phyloP scores from a whole-genome alignment of 1,140 invertebrate species.

The Trichonephila clavipes region DNA sequence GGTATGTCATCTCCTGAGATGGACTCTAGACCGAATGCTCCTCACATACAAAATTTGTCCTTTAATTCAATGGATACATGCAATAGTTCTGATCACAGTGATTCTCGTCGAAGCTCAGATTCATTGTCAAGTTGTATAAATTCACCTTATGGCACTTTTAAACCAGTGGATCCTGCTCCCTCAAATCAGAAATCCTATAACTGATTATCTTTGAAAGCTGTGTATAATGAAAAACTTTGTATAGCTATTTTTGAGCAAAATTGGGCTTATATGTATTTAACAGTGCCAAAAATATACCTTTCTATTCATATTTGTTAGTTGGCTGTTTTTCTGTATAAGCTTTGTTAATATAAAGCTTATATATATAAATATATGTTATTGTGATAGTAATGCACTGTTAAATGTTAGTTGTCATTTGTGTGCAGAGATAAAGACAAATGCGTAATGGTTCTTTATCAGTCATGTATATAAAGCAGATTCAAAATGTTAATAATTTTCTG shows the following conservation, averaged over 20 bases:
- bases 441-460: conserved; percentile 27
- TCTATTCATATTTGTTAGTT: neutral
- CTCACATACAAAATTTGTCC: conserved; percentile 71
- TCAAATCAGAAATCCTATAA: conserved; percentile 67
- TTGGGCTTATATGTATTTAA: conserved; percentile 13
- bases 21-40: conserved; percentile 28
- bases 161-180: conserved; percentile 75
- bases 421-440: neutral
- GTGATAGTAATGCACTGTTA: conserved; percentile 19
- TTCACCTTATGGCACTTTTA: conserved; percentile 75
- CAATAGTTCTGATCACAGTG: conserved; percentile 66
- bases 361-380: neutral
- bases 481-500: conserved; percentile 37
- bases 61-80: conserved; percentile 76
- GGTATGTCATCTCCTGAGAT: conserved; percentile 65
- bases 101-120: conserved; percentile 43
- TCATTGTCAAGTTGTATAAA: conserved; percentile 55
- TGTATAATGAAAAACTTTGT: neutral
- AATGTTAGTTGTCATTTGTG: neutral
- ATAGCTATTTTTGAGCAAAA: conserved; percentile 14
- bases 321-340: neutral
- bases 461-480: conserved; percentile 28
- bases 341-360: neutral
- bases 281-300: conserved; percentile 50
- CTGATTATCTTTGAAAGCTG: neutral